Conservation (phyloP, 2,888 invertebrate species). For the Phrixothrix hirtus region DNA sequence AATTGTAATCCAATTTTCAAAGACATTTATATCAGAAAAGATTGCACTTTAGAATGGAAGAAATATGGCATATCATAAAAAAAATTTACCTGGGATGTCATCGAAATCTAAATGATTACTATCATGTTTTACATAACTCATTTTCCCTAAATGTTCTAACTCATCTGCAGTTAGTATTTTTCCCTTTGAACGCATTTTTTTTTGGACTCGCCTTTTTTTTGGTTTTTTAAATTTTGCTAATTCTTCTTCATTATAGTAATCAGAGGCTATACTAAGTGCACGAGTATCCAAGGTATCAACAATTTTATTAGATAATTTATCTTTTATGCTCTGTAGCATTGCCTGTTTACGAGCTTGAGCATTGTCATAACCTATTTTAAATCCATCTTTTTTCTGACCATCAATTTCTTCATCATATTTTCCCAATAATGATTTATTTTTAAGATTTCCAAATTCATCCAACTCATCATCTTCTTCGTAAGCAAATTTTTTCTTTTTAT, state of each 20-base stretch:
- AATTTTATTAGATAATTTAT: conserved; percentile 67
- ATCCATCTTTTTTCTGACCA: conserved; percentile 69
- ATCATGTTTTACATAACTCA: conserved; percentile 43
- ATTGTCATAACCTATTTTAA: conserved; percentile 74
- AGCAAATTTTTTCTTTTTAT: conserved; percentile 78
- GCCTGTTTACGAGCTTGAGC: conserved; percentile 60
- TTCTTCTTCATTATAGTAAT: conserved; percentile 87
- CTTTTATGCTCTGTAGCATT: conserved; percentile 58
- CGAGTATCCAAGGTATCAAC: conserved; percentile 75
- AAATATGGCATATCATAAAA: too few relatives aligned
- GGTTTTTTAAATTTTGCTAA: conserved; percentile 87
- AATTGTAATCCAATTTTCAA: too few relatives aligned
- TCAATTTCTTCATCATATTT: conserved; percentile 96
- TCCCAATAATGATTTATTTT: conserved; percentile 70
- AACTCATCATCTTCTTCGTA: conserved; percentile 78
- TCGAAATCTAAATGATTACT: conserved; percentile 60
- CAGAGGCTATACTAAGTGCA: conserved; percentile 74
- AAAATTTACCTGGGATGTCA: conserved; percentile 62
- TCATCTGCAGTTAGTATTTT: conserved; percentile 73
- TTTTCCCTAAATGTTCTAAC: conserved; percentile 52
- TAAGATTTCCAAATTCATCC: conserved; percentile 68
- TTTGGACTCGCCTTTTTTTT: conserved; percentile 75
- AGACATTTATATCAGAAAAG: too few relatives aligned
- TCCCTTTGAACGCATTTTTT: conserved; percentile 68
- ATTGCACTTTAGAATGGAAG: too few relatives aligned